Evolutionary conservation across 1,140 invertebrate genomes (phyloP).

Genomic region (Pantala flavescens): DNA sequence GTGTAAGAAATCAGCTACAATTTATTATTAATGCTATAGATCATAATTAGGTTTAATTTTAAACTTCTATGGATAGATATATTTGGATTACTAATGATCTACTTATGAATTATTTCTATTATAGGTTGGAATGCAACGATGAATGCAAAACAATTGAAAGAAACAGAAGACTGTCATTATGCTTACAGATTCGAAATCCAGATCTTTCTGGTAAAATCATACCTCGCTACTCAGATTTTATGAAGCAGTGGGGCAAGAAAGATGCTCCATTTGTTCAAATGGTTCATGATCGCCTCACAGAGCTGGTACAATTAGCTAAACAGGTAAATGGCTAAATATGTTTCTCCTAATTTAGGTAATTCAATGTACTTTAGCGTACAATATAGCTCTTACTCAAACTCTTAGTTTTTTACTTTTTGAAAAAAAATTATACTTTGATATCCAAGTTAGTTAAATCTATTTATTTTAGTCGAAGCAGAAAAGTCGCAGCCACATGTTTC

Average conservation of each 20-base stretch:
- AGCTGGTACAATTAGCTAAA: constrained; percentile 80
- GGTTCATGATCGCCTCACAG: constrained; percentile 73
- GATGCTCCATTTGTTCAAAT: constrained; percentile 69
- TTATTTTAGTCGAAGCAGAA: constrained; percentile 62
- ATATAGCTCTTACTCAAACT: no score
- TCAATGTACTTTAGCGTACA: no score
- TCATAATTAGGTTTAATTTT: no score
- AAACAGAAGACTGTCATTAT: constrained; percentile 75
- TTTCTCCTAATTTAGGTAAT: constrained; percentile 13
- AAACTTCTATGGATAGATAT: no score
- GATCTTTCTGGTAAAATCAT: constrained; percentile 68
- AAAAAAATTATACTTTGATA: no score
- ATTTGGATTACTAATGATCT: no score
- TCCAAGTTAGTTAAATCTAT: constrained; percentile 20
- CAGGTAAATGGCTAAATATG: constrained; percentile 42
- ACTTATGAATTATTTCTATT: constrained; percentile 24
- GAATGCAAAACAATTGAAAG: constrained; percentile 79
- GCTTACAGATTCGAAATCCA: constrained; percentile 81
- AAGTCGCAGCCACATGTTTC: constrained; percentile 79
- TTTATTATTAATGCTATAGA: no score
- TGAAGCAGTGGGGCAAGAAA: constrained; percentile 73
- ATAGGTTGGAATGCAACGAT: constrained; percentile 80
- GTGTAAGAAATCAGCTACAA: no score
- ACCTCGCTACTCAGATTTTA: constrained; percentile 75
- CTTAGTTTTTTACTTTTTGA: no score